These are phyloP conservation scores for Neuroterus valhalla DNA, from an alignment of 1,140 invertebrate genomes.

Conservation along the genomic window DNA sequence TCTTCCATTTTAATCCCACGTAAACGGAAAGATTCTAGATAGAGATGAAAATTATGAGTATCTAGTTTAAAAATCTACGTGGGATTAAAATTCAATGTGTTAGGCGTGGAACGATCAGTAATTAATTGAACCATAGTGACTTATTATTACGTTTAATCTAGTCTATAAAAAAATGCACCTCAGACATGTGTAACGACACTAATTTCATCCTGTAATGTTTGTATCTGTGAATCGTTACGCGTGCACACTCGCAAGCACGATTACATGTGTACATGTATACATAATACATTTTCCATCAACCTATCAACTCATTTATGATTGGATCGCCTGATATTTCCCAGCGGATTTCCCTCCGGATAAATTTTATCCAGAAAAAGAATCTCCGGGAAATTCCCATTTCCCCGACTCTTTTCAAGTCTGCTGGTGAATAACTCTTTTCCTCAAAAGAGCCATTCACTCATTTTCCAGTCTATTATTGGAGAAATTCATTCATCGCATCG, in stretches of 20 bases:
- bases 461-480: neutral
- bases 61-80: neutral
- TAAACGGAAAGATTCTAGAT: neutral
- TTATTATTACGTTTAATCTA: conserved; percentile 43
- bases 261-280: conserved; percentile 6
- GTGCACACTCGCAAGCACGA: conserved; percentile 39
- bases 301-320: too few relatives aligned
- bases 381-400: neutral
- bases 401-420: neutral
- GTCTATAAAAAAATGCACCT: conserved; percentile 37
- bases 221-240: conserved; percentile 46
- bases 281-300: too few relatives aligned
- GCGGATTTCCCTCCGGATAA: neutral
- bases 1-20: conserved; percentile 1
- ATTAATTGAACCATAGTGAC: conserved; percentile 41
- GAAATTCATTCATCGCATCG: conserved; percentile 30
- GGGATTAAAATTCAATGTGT: conserved; percentile 13
- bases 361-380: neutral
- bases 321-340: neutral
- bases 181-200: conserved; percentile 53
- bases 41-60: neutral
- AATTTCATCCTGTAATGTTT: conserved; percentile 55
- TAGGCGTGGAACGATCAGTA: conserved; percentile 25
- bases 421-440: conserved; percentile 17
- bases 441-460: neutral